Percentiles rank a stretch among this genome's conserved stretches.
Evolutionary conservation across 35 echinoderm and acorn worm genomes (phyloP).

Genomic region (Apostichopus californicus): DNA sequence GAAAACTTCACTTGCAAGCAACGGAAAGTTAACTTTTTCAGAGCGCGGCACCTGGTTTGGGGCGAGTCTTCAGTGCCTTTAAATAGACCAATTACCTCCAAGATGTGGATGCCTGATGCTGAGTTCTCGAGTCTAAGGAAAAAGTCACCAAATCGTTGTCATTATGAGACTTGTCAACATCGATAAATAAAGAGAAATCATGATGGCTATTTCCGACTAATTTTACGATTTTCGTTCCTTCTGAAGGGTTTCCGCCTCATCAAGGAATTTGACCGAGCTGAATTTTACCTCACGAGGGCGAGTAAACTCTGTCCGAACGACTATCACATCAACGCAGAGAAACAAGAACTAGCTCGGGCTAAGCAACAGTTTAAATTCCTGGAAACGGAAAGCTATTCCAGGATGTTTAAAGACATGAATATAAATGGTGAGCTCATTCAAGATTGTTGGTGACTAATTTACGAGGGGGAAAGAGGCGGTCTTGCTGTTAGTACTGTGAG

Average conservation of each 20-base stretch:
- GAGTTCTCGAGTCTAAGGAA: no score
- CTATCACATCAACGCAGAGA: constrained; percentile 28
- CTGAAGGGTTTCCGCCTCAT: neutral
- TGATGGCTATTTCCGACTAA: no score
- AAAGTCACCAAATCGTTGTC: no score
- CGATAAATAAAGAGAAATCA: no score
- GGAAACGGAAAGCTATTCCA: constrained; percentile 39
- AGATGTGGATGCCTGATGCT: no score
- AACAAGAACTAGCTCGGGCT: constrained; percentile 6
- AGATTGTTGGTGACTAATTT: neutral
- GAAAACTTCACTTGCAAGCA: no score
- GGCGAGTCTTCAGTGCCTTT: no score
- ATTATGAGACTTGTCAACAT: no score
- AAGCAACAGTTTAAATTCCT: constrained; percentile 18
- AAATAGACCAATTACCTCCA: no score
- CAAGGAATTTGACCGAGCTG: constrained; percentile 33
- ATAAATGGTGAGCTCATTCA: constrained; percentile 10
- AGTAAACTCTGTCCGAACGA: neutral
- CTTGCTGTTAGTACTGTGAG: no score
- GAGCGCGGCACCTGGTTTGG: no score
- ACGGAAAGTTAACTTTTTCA: no score
- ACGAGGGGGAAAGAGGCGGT: neutral
- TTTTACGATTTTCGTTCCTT: neutral
- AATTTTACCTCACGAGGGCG: neutral
- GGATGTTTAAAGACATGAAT: constrained; percentile 58